Conservation (phyloP, 2,113 vertebrate species). For the Gymnogyps californianus region DNA sequence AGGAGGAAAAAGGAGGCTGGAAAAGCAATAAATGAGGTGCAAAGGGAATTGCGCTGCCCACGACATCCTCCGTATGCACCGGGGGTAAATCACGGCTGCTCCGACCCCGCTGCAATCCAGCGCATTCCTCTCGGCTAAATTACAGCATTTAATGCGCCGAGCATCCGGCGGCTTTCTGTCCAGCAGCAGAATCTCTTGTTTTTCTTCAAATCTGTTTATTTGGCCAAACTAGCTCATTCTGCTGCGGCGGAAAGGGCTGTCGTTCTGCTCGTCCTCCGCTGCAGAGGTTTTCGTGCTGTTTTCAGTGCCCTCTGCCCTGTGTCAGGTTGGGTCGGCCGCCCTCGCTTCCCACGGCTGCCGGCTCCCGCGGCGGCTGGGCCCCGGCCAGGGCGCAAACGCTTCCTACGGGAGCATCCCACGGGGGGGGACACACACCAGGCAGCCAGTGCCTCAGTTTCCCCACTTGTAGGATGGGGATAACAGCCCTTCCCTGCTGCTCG, state of each 20-base stretch:
- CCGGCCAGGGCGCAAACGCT: not conserved
- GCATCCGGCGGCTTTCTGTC: not conserved
- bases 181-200: not conserved
- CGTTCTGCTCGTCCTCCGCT: not conserved
- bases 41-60: conserved; percentile 26
- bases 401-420: not conserved
- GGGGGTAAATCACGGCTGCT: not conserved
- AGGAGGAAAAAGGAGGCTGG: conserved; percentile 10
- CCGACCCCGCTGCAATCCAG: not conserved
- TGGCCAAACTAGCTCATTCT: not conserved
- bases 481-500: rapidly evolving
- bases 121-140: not conserved
- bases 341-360: not conserved
- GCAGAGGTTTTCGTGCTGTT: not conserved
- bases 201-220: conserved; percentile 30
- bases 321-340: not conserved
- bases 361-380: not conserved
- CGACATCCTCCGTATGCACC: not conserved
- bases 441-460: not conserved
- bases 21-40: conserved; percentile 35
- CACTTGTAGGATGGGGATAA: too few species aligned
- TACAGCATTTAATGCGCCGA: not conserved
- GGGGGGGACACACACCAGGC: not conserved
- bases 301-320: conserved; percentile 19
- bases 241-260: not conserved